Evolutionary conservation across 2,888 invertebrate genomes (phyloP), one percentile per base, ranked within the genome.

Genomic region (Quadroppia sp.): DNA sequence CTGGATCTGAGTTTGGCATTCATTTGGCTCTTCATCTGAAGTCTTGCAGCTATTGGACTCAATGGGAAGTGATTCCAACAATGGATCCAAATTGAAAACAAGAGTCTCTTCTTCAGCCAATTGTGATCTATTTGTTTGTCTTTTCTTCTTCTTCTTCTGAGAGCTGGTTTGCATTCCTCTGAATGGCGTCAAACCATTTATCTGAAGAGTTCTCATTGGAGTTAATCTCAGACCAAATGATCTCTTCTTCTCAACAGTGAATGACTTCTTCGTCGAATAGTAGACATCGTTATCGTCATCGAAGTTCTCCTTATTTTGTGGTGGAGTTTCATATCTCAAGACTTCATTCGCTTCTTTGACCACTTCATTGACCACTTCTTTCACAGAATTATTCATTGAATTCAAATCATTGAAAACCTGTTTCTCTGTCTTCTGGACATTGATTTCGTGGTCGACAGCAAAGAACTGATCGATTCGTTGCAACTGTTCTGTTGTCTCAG

Each of bases 161-260:
- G 20, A 36, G 20, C 36, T 64, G 30, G 36, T 64, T 7, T 36
- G 11, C 9, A 36, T 36, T 30, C 36, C 64, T 6, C 36, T 32
- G 17, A 64, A 13, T 9, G 64, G 64, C 2, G 64, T 64, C 1
- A 1, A 36, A 36, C 64, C 64, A n/a, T 64, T 64, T 32, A 36
- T 20, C 64, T 64, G 64, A 64, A 64, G 64, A 32, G 20, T n/a
- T 64, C 64, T 25, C 64, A 64, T 64, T 17, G 64, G 64, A 36
- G 64, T 64, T 9, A 36, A 36, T 32, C 64, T 32, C 36, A 64
- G 36, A 20, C 36, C 36, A 17, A 36, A 64, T 59, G 48, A 48
- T 15, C 4, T n/a, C 48, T 64, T 64, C 40, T 28, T 59, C 25
- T 59, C 64, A 3, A 32, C 36, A 4, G 64, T 17, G 2, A 32